Evolutionary conservation across 2,113 vertebrate genomes (phyloP), one percentile per base, ranked within the genome.

Genomic region (Neolamprologus cancellatus): DNA sequence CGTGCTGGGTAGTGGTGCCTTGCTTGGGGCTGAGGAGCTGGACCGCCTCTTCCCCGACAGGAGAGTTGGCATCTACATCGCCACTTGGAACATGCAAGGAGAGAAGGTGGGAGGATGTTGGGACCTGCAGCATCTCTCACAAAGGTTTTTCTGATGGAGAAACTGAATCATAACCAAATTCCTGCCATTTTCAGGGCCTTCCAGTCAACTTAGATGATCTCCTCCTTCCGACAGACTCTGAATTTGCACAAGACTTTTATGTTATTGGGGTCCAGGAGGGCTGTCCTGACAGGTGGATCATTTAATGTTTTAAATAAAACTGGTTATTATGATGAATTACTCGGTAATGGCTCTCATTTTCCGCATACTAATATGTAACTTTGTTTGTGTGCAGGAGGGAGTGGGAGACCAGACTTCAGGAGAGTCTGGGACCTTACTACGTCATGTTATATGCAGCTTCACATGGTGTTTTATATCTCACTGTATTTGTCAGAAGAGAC

Each of bases 21-120:
- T 99, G 90, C 95, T 99, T 46, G 99, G 99, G 39, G 97, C 98
- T 1, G 97, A 98, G 18, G 99, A 99, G 91, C 96, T 99, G 50
- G 97, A 97, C 86, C 97, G 98, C 1, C 97, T 98, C 91, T 99
- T 99, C 87, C 99, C 99, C 0, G 94, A 98, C 71, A 94, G 98
- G 80, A 96, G 32, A n/a, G 3, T 99, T 71, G 96, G 97, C 4
- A 86, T 99, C 81, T 99, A 98, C 50, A 90, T 99, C 59, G 96
- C 96, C 90, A 99, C 98, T 0, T 99, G 99, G 99, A 99, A 99
- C 94, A 99, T 99, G 99, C 99, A 99, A 91, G 98, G 98, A 39
- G 97, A 97, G 91, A 98, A 98, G 97, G 99, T 98, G 44, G 4
- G 23, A 44, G 41, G 61, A 41, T 4, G 7, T 5, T 36, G 3